phyloP scores from a whole-genome alignment of 2,113 vertebrate species.

The Thryonomys swinderianus region DNA sequence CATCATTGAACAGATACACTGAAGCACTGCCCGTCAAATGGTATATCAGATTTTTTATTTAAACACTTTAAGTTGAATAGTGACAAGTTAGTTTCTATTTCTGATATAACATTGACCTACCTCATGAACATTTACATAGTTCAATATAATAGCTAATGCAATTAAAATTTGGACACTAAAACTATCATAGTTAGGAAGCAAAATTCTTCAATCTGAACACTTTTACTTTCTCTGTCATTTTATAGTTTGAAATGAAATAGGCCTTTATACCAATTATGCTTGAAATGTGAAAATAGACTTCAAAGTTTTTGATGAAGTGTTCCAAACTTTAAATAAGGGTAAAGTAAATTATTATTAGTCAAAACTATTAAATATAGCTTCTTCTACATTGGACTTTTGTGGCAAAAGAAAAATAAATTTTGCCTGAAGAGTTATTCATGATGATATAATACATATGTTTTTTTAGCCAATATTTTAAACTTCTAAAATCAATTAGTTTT shows the following conservation, averaged over 20 bases:
- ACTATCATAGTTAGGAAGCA: neutral
- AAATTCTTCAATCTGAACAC: neutral
- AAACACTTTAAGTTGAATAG: neutral
- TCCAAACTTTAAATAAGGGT: neutral
- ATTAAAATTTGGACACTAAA: neutral
- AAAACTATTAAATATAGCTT: neutral
- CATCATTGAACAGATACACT: neutral
- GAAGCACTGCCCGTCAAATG: neutral
- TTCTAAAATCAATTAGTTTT: constrained; percentile 52
- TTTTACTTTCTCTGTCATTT: neutral
- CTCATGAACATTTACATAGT: neutral
- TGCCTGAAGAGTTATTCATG: constrained; percentile 19
- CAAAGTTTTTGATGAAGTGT: neutral
- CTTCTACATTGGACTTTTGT: neutral
- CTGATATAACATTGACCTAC: neutral
- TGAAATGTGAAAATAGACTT: neutral
- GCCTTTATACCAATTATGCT: neutral
- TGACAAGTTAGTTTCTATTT: neutral
- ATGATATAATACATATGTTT: neutral
- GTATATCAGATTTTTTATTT: neutral
- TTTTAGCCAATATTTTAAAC: constrained; percentile 34
- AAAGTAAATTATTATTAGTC: neutral
- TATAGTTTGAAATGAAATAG: neutral
- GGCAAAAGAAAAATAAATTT: neutral
- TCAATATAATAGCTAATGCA: neutral